These are phyloP conservation scores for Holocentrus rufus DNA, from an alignment of 2,797 vertebrate genomes.

Conservation along the genomic window DNA sequence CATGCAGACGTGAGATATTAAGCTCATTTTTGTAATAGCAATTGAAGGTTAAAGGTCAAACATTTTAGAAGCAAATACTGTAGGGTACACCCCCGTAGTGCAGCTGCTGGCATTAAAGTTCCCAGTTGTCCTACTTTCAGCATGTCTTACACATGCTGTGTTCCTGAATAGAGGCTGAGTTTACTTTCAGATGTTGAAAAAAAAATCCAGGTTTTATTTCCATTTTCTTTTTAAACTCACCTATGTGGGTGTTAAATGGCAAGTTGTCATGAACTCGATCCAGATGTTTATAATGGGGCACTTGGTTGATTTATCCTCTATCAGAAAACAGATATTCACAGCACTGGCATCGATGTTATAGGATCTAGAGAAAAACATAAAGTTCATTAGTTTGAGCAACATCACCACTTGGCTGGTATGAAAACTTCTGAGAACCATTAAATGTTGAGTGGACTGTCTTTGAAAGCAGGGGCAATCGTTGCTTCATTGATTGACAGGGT, in stretches of 20 bases:
- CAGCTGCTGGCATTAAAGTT: no score
- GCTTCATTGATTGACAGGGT: constrained; percentile 89
- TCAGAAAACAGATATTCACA: constrained; percentile 17
- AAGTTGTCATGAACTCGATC: constrained; percentile 22
- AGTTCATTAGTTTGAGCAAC: constrained; percentile 80
- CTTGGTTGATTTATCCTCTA: constrained; percentile 1
- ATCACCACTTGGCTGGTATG: constrained; percentile 61
- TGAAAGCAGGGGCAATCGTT: constrained; percentile 88
- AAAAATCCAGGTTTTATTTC: neutral
- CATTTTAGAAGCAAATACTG: no score
- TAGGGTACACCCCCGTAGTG: no score
- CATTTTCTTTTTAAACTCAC: constrained; percentile 7
- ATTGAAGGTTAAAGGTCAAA: no score
- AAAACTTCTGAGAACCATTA: constrained; percentile 81
- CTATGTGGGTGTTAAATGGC: neutral
- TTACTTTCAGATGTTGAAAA: neutral
- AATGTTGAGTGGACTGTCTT: constrained; percentile 75
- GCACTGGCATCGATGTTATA: constrained; percentile 19
- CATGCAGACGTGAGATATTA: no score
- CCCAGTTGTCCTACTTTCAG: no score
- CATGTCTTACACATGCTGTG: no score
- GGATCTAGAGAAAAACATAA: constrained; percentile 45
- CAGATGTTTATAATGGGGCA: constrained; percentile 8
- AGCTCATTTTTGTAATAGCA: no score
- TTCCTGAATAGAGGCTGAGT: neutral